A percentile compares a stretch with the other conserved stretches of the same genome.
Evolutionary conservation across 2,888 invertebrate species (phyloP).

Genomic region (Ommatoiulus sabulosus): DNA sequence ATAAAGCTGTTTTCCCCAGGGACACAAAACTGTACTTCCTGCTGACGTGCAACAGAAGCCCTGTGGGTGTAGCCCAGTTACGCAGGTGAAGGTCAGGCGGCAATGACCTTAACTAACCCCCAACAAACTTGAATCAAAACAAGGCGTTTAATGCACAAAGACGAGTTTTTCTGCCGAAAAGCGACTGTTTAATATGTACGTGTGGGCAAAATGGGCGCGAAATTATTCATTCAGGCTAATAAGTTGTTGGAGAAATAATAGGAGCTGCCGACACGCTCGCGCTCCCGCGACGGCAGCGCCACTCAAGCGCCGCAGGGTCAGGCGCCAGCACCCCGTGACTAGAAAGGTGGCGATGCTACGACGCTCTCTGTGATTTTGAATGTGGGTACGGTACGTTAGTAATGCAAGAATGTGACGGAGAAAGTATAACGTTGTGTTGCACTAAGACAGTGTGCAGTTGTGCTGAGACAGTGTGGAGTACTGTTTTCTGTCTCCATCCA

Average conservation of each 20-base stretch:
- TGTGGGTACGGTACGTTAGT: too few species aligned
- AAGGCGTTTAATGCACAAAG: neutral
- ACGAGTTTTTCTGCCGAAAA: neutral
- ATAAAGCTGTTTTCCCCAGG: neutral
- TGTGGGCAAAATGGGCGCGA: neutral
- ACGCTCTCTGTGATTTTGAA: neutral
- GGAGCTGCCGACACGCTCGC: neutral
- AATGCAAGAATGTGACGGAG: too few species aligned
- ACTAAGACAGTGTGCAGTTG: too few species aligned
- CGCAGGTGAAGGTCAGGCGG: neutral
- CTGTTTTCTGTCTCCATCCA: too few species aligned
- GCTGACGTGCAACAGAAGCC: slow-evolving; percentile 1
- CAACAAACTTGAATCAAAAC: neutral
- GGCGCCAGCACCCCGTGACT: neutral
- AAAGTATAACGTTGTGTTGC: too few species aligned
- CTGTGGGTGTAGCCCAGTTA: neutral
- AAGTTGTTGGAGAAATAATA: neutral
- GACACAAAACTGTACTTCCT: neutral
- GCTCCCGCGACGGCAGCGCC: neutral
- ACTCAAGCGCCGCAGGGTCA: neutral
- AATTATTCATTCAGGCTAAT: neutral
- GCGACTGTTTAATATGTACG: neutral
- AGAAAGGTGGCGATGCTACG: neutral
- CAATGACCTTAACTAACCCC: neutral
- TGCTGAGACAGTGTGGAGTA: too few species aligned